Evolutionary conservation across 2,888 invertebrate species (phyloP), one percentile per base, ranked within the genome.

Genomic region (Prionchulus punctatus): DNA sequence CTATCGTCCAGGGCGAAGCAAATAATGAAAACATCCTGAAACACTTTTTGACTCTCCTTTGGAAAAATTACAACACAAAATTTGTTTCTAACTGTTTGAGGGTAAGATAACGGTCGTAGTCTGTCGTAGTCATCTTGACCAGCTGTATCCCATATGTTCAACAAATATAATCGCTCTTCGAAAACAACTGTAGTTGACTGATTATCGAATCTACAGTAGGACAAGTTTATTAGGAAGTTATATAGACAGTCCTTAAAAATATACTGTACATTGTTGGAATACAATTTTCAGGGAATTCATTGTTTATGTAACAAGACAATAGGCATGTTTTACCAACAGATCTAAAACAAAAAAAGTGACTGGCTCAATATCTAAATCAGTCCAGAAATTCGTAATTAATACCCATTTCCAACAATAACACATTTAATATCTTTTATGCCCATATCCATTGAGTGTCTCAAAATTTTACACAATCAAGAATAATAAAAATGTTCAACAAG

Each of bases 161-260:
- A 76, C 77, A 92, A 94, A 65, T 94, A 92, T 0, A 92, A 92
- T 73, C 92, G 92, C 1, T 94, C 92, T 76, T 96, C 94, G 55
- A 96, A 94, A 92, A 96, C 94, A 55, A 96, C 94, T 80, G 94
- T 94, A 59, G 94, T 94, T 1, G 94, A 92, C 75, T 94, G 94
- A 75, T 96, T 94, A 78, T 96, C 94, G 76, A 96, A 90, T 70
- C 84, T 84, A 75, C 26, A 62, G 61, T 53, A 7, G 50, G 42
- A 4, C 4, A 7, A 12, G 12, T 23, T 21, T 21, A 47, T 21
- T 7, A 47, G 21, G 21, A 47, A 47, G 7, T 12, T 21, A 12
- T 15, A 21, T 47, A 15, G n/a, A n/a, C n/a, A n/a, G n/a, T 47
- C 7, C 21, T 18, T 18, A 36, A 36, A 36, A 21, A 21, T 50